These are phyloP conservation scores for Epicampocera succincta DNA, from an alignment of 2,888 invertebrate genomes.

Conservation along the genomic window DNA sequence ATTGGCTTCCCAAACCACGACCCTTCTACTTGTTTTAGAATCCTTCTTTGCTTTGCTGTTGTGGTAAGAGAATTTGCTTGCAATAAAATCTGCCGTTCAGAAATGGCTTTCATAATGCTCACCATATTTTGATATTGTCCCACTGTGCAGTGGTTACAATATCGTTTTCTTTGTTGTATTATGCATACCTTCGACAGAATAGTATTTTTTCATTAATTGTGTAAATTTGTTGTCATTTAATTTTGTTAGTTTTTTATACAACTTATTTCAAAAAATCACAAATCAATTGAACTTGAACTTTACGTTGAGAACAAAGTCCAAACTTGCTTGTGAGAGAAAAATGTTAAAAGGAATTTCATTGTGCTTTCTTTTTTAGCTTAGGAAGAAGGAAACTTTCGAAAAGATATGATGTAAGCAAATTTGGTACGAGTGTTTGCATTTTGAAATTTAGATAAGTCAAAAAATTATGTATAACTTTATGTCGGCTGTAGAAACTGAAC, in stretches of 20 bases:
- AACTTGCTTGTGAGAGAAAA: constrained; percentile 47
- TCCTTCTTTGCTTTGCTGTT: too few species aligned
- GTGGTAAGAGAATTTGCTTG: too few species aligned
- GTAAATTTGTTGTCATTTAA: constrained; percentile 19
- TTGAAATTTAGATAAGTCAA: too few species aligned
- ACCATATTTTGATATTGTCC: too few species aligned
- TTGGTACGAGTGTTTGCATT: neutral
- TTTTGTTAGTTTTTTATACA: neutral
- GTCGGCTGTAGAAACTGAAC: too few species aligned
- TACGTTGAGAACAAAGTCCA: constrained; percentile 65
- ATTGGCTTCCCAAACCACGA: too few species aligned
- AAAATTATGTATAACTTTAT: too few species aligned
- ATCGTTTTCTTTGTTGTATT: constrained; percentile 9
- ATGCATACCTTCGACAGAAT: constrained; percentile 34
- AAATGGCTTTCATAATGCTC: too few species aligned
- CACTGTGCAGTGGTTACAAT: too few species aligned
- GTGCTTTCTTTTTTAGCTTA: constrained; percentile 6
- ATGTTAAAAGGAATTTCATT: constrained; percentile 44
- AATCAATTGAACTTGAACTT: constrained; percentile 59
- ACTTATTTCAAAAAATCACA: constrained; percentile 4
- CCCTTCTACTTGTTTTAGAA: too few species aligned
- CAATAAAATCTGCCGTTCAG: too few species aligned
- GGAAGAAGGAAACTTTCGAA: constrained; percentile 44
- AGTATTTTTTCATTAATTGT: constrained; percentile 39
- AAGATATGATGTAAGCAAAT: constrained; percentile 42